Evolutionary conservation across 2,888 invertebrate genomes (phyloP).

Genomic region (Phyto melanocephala): DNA sequence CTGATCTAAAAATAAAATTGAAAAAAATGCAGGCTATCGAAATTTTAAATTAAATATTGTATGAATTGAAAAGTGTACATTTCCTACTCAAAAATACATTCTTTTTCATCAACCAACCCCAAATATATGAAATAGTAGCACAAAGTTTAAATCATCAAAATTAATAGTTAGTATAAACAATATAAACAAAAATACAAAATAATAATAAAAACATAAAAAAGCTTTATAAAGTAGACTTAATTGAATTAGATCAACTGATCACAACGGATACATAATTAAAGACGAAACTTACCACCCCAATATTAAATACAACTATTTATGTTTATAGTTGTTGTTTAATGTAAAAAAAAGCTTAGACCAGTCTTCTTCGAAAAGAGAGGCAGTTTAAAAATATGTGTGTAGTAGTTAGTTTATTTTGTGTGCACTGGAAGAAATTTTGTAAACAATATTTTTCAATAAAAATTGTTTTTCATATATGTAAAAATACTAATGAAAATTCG

Average conservation of each 20-base stretch:
- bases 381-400: too few species aligned
- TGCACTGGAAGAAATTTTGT: too few species aligned
- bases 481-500: too few species aligned
- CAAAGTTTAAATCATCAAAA: conserved; percentile 68
- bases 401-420: too few species aligned
- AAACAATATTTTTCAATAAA: too few species aligned
- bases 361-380: too few species aligned
- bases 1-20: conserved; percentile 14
- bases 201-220: conserved; percentile 1
- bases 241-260: conserved; percentile 74
- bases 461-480: too few species aligned
- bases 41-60: conserved; percentile 11
- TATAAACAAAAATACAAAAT: background rate
- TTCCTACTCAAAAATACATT: conserved; percentile 77
- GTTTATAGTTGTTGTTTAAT: too few species aligned
- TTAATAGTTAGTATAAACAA: conserved; percentile 70
- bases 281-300: too few species aligned
- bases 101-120: conserved; percentile 72
- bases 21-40: background rate
- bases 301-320: too few species aligned
- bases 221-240: conserved; percentile 63
- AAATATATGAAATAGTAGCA: conserved; percentile 26
- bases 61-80: conserved; percentile 62
- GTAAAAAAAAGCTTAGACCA: too few species aligned
- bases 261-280: conserved; percentile 65